phyloP scores from a whole-genome alignment of 1,140 invertebrate species.

The Tribolium madens region DNA sequence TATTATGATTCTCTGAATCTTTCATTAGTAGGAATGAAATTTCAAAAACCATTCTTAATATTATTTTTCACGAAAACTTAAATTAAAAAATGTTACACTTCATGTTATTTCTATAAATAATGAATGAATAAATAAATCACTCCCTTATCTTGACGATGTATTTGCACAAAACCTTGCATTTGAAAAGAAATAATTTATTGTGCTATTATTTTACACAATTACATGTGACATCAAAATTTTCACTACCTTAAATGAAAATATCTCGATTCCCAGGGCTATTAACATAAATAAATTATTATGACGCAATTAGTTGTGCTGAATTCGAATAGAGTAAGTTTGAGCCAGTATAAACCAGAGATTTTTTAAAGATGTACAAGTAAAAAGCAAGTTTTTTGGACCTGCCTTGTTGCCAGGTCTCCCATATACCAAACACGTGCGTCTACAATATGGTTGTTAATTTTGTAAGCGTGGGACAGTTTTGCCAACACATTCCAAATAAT shows the following conservation, averaged over 20 bases:
- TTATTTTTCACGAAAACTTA: neutral
- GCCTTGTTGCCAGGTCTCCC: neutral
- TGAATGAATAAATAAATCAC: constrained; percentile 19
- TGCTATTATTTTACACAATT: neutral
- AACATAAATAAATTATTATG: neutral
- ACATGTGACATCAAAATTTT: constrained; percentile 10
- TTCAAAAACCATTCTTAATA: neutral
- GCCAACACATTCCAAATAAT: constrained; percentile 10
- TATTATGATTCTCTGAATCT: neutral
- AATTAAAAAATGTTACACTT: neutral
- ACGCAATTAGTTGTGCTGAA: neutral
- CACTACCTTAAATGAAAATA: neutral
- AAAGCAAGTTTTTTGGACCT: neutral
- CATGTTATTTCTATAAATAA: neutral
- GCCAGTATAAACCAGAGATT: neutral
- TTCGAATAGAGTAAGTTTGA: neutral
- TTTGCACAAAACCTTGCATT: neutral
- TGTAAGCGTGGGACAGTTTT: constrained; percentile 24
- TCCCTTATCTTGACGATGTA: constrained; percentile 21
- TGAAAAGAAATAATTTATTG: constrained; percentile 1
- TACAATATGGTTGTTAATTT: neutral
- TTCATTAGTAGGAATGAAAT: neutral
- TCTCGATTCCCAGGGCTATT: neutral
- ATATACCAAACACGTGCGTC: neutral
- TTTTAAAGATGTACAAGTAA: neutral